A percentile compares a stretch with the other conserved stretches of the same genome.
These are phyloP conservation scores for Tenebrosternarchus preto DNA, from an alignment of 2,113 vertebrate species.

Conservation along the genomic window DNA sequence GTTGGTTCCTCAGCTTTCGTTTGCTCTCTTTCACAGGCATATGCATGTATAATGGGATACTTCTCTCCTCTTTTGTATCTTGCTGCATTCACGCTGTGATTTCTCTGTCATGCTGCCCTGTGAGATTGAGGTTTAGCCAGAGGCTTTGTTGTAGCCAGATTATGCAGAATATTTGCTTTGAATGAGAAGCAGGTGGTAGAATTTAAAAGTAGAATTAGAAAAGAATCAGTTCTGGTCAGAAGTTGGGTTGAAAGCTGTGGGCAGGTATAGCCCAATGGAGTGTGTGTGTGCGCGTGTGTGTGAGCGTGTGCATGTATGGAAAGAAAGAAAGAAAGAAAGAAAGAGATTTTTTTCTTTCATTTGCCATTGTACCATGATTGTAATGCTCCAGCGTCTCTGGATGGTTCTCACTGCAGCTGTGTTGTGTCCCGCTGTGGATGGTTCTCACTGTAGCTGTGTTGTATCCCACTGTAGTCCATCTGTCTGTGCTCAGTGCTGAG, in stretches of 20 bases:
- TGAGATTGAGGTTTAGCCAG: conserved; percentile 39
- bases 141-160: conserved; percentile 46
- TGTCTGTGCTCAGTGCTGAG: conserved; percentile 31
- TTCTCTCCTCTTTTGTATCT: conserved; percentile 46
- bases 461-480: conserved; percentile 37
- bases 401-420: conserved; percentile 41
- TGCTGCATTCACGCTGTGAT: conserved; percentile 51
- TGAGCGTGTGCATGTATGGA: neutral
- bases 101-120: conserved; percentile 41
- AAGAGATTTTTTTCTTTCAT: conserved; percentile 9
- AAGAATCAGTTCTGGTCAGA: conserved; percentile 18
- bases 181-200: conserved; percentile 50
- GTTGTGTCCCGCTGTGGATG: conserved; percentile 24
- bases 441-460: conserved; percentile 31
- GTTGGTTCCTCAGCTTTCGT: conserved; percentile 35
- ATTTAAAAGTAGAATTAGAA: conserved; percentile 29
- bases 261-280: conserved; percentile 28
- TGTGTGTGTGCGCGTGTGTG: neutral
- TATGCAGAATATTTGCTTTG: conserved; percentile 52
- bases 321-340: no score
- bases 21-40: conserved; percentile 48
- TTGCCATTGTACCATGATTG: conserved; percentile 25
- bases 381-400: conserved; percentile 41
- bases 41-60: conserved; percentile 55
- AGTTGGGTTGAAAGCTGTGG: conserved; percentile 37